phyloP scores from a whole-genome alignment of 2,113 vertebrate genomes.

The Silurus meridionalis region DNA sequence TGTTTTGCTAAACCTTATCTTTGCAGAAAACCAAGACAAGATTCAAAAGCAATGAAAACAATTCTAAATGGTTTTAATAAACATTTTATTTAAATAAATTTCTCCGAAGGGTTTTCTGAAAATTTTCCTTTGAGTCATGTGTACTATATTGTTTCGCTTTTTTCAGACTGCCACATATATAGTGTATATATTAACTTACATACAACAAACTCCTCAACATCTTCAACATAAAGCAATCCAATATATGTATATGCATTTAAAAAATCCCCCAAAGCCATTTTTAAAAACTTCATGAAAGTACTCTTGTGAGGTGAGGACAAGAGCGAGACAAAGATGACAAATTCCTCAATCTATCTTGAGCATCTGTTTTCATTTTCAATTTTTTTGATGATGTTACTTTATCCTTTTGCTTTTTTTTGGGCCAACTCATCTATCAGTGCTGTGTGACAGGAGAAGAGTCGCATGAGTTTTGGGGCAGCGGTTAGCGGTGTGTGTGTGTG shows the following conservation, averaged over 20 bases:
- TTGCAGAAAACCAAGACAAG: too few species aligned
- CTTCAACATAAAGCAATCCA: not conserved
- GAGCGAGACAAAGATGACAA: constrained; percentile 47
- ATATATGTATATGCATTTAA: not conserved
- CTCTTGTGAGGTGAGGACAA: not conserved
- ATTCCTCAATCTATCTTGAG: constrained; percentile 64
- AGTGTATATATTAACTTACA: not conserved
- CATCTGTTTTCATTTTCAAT: constrained; percentile 39
- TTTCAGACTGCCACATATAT: not conserved
- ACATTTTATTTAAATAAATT: not conserved
- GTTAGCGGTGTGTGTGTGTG: constrained; percentile 21
- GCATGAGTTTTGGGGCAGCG: constrained; percentile 45
- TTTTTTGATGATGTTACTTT: constrained; percentile 60
- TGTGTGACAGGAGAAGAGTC: constrained; percentile 61
- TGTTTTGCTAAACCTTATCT: too few species aligned
- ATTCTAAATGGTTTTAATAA: too few species aligned
- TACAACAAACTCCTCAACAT: not conserved
- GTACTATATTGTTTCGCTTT: not conserved
- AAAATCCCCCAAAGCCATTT: not conserved
- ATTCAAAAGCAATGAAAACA: not conserved
- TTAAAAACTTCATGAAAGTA: not conserved
- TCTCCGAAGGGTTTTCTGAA: not conserved
- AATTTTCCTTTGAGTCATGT: not conserved
- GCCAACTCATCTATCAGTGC: constrained; percentile 65
- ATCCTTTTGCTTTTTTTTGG: constrained; percentile 44